Evolutionary conservation across 2,888 invertebrate species (phyloP).

Genomic region (Nomada lathburiana): DNA sequence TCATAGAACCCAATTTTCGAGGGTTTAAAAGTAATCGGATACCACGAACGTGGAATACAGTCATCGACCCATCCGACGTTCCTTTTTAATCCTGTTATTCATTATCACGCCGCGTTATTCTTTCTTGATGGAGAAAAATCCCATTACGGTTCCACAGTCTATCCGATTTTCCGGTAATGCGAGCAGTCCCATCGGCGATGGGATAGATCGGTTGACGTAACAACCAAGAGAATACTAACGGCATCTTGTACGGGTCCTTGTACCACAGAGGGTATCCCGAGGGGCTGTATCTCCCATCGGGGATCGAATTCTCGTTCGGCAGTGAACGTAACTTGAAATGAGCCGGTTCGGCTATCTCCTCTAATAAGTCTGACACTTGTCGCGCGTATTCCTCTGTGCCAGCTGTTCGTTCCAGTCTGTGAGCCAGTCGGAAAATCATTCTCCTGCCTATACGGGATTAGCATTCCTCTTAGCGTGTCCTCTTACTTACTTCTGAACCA

Average conservation of each 20-base stretch:
- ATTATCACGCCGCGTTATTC: conserved; percentile 21
- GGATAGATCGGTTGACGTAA: conserved; percentile 40
- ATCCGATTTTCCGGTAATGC: conserved; percentile 46
- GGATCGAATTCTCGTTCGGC: conserved; percentile 72
- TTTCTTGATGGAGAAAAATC: conserved; percentile 16
- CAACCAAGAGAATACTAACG: conserved; percentile 66
- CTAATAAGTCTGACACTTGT: conserved; percentile 74
- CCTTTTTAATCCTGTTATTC: conserved; percentile 11
- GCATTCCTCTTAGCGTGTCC: background rate
- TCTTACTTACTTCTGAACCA: conserved; percentile 74
- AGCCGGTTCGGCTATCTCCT: conserved; percentile 75
- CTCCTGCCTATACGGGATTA: background rate
- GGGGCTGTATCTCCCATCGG: conserved; percentile 58
- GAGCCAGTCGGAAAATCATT: conserved; percentile 13
- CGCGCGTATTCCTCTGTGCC: conserved; percentile 73
- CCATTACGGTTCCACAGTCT: conserved; percentile 21
- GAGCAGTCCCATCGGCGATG: conserved; percentile 11
- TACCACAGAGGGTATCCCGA: conserved; percentile 76
- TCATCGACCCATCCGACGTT: background rate
- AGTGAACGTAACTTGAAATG: conserved; percentile 72
- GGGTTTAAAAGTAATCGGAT: too few relatives aligned
- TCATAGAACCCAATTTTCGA: too few relatives aligned
- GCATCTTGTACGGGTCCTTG: conserved; percentile 73
- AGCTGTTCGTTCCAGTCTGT: conserved; percentile 72
- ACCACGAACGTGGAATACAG: too few relatives aligned